Evolutionary conservation across 2,888 invertebrate species (phyloP), one percentile per base, ranked within the genome.

Genomic region (Dermolepida albohirtum): DNA sequence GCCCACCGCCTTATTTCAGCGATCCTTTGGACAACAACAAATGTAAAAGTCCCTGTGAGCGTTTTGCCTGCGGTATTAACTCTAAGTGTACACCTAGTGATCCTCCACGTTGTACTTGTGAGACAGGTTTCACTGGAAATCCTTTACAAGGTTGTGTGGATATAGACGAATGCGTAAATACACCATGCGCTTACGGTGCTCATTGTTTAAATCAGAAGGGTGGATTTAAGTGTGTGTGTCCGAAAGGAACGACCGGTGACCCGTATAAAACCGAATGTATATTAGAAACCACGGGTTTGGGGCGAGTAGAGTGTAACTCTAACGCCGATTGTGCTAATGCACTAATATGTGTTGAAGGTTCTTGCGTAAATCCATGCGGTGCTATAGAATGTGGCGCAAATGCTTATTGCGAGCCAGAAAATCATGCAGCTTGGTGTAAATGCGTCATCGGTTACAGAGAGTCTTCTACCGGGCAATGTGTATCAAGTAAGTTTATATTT

Each of bases 1-100:
- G 96, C 79, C 94, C 94, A 29, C 95, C 95, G 14, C 96, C 96
- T 0, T 96, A 91, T 84, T 95, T 94, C 81, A 88, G 92, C 34
- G 96, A 96, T 79, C 88, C 91, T 8, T 86, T 88, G 16, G 94
- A 95, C 78, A 90, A 90, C 40, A 93, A 94, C 80, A 91, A 92
- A 80, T 96, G 96, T 80, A 95, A 95, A 84, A 96, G 93, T 85
- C 96, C 96, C 6, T 96, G 96, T 80, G 95, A 96, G 82, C 87
- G 95, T 70, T 95, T 92, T 80, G 90, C 92, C 7, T 96, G 96
- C 76, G 96, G 96, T 39, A 91, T 95, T 55, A 95, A 96, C 79
- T 92, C 95, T 2, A 93, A 93, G 83, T 96, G 96, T 80, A 93
- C 93, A 0, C 93, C 95, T 0, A 92, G 91, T 69, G 94, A 95